Evolutionary conservation across 2,113 vertebrate genomes (phyloP).

Genomic region (Tyrannus savana): DNA sequence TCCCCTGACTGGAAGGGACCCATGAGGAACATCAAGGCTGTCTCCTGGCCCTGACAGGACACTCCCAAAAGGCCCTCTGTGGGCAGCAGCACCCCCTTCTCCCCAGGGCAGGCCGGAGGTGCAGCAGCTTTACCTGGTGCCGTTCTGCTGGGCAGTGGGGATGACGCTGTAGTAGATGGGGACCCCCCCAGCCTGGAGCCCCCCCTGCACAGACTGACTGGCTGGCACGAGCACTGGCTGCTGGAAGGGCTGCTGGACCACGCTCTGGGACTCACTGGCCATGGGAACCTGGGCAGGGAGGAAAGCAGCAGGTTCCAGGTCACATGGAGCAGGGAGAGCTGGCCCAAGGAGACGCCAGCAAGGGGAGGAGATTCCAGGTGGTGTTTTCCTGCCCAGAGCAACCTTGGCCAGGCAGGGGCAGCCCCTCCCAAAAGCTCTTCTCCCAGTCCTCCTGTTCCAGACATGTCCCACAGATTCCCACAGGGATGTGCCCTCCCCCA

Average conservation of each 20-base stretch:
- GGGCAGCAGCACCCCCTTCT: background rate
- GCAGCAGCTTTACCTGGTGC: conserved; percentile 82
- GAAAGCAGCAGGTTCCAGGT: background rate
- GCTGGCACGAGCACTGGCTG: conserved; percentile 93
- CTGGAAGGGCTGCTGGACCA: conserved; percentile 94
- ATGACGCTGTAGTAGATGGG: conserved; percentile 97
- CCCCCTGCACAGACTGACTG: conserved; percentile 94
- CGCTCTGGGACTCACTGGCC: conserved; percentile 89
- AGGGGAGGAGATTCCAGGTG: background rate
- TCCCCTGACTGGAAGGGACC: fast-evolving
- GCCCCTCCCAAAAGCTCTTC: background rate
- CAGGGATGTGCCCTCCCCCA: background rate
- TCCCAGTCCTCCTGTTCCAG: background rate
- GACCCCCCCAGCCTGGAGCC: conserved; percentile 81
- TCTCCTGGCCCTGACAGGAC: background rate
- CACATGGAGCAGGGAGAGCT: background rate
- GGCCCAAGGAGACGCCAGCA: background rate
- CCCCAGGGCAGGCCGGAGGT: background rate
- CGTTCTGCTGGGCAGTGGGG: conserved; percentile 92
- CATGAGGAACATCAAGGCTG: background rate
- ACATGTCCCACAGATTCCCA: background rate
- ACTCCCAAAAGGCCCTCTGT: background rate
- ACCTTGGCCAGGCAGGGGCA: background rate
- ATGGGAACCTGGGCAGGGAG: conserved; percentile 84
- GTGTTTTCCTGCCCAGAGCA: background rate